These are phyloP conservation scores for Geococcyx californianus DNA, from an alignment of 2,113 vertebrate genomes.

Conservation along the genomic window DNA sequence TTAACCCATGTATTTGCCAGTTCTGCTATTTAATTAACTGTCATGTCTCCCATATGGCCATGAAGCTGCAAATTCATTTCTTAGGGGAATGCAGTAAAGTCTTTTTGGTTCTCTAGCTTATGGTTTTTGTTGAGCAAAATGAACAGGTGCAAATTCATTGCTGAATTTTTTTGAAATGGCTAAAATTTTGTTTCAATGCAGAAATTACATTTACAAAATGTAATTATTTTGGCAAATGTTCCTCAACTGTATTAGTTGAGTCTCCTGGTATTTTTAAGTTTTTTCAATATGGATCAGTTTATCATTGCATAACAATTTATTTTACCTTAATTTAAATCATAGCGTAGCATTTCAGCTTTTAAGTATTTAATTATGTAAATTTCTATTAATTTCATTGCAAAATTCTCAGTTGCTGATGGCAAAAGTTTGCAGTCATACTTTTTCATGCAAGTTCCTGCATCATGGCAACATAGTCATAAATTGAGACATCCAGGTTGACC, in stretches of 20 bases:
- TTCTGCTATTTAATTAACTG: not conserved
- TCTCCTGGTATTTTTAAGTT: not conserved
- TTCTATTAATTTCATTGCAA: not conserved
- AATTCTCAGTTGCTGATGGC: not conserved
- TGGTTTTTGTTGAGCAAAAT: not conserved
- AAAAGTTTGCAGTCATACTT: not conserved
- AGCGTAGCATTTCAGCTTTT: not conserved
- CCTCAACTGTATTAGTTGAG: not conserved
- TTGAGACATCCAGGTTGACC: not conserved
- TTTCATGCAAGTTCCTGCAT: not conserved
- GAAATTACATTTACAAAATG: not conserved
- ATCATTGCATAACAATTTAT: not conserved
- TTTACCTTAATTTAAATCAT: not conserved
- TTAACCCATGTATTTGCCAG: not conserved
- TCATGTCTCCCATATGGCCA: not conserved
- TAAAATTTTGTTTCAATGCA: not conserved
- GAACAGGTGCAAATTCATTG: not conserved
- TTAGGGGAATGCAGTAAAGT: not conserved
- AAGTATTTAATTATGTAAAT: not conserved
- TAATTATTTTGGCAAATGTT: not conserved
- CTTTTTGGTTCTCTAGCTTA: not conserved
- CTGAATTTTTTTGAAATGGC: not conserved
- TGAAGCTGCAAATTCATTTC: not conserved
- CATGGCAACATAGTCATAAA: not conserved
- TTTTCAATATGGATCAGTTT: not conserved